Evolutionary conservation across 1,140 invertebrate species (phyloP), one percentile per base, ranked within the genome.

Genomic region (Heterodera schachtii): DNA sequence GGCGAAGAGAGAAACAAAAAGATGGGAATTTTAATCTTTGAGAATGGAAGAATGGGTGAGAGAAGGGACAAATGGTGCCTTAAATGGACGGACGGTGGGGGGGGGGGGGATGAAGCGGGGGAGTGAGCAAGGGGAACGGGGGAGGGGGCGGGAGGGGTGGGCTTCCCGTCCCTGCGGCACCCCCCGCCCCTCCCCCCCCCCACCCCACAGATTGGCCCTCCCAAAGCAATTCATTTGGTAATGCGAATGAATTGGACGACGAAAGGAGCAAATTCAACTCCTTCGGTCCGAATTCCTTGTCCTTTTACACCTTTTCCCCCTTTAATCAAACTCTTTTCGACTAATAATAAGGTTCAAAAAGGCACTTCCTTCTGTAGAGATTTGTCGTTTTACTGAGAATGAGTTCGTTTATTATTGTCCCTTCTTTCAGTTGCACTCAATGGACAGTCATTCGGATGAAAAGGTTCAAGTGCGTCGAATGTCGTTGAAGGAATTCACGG

Each of bases 401-500:
- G 31, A 31, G 31, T 31, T 31, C 31, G 31, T 31, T 31, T 31
- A 31, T 31, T 31, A 31, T 31, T 31, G 31, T 31, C 31, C 1
- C 31, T 78, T 31, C 64, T 19, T 80, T 80, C 41, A 57, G 64
- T 6, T 74, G 79, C 57, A 74, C 67, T 57, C 67, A 79, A 73
- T 73, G 79, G 81, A 73, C 64, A 46, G 19, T 43, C 76, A 80
- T 21, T 41, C 74, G 16, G 70, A 82, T 57, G 80, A 81, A 77
- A 75, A 49, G 49, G 69, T 73, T 31, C 79, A 82, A 41, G 78
- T 82, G 46, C 78, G 81, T 49, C 41, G 81, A 73, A 82, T 82
- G 76, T 82, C 81, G 21, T 76, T 82, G 43, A 82, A 82, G 44
- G 81, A 81, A 11, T 81, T 80, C 70, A 47, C 44, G 11, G 75